These are phyloP conservation scores for Brachystomella parvula DNA, from an alignment of 1,140 invertebrate species.

Conservation along the genomic window DNA sequence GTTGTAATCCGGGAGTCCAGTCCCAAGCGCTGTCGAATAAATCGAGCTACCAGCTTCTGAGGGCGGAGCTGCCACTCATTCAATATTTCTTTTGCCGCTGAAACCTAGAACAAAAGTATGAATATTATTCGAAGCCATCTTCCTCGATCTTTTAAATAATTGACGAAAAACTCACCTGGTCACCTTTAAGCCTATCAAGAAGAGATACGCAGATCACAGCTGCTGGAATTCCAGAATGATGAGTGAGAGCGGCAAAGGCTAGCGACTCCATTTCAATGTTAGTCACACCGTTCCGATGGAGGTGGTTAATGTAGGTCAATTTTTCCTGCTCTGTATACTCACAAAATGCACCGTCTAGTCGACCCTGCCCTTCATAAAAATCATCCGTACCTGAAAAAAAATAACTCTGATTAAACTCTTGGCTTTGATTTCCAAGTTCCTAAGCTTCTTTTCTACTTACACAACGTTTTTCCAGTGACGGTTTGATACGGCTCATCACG, in stretches of 20 bases:
- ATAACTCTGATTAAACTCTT: too few relatives aligned
- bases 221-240: conserved; percentile 85
- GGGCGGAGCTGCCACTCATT: conserved; percentile 90
- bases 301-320: conserved; percentile 69
- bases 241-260: conserved; percentile 84
- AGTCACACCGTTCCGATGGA: conserved; percentile 70
- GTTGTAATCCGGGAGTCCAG: conserved; percentile 45
- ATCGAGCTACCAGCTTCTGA: conserved; percentile 74
- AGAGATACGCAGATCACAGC: conserved; percentile 89
- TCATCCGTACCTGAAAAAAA: conserved; percentile 63
- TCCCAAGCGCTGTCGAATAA: conserved; percentile 74
- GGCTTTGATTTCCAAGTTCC: too few relatives aligned
- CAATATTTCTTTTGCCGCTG: conserved; percentile 76
- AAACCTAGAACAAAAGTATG: conserved; percentile 52
- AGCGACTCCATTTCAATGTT: conserved; percentile 98
- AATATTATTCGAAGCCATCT: too few relatives aligned
- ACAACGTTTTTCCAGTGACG: conserved; percentile 84
- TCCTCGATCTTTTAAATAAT: background rate
- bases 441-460: conserved; percentile 41
- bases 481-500: conserved; percentile 76
- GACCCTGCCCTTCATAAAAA: conserved; percentile 93
- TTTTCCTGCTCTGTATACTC: conserved; percentile 82
- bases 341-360: conserved; percentile 94
- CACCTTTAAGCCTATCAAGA: conserved; percentile 85
- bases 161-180: conserved; percentile 62